Evolutionary conservation across 2,113 vertebrate genomes (phyloP), one percentile per base, ranked within the genome.

Genomic region (Cochlearius cochlearius): DNA sequence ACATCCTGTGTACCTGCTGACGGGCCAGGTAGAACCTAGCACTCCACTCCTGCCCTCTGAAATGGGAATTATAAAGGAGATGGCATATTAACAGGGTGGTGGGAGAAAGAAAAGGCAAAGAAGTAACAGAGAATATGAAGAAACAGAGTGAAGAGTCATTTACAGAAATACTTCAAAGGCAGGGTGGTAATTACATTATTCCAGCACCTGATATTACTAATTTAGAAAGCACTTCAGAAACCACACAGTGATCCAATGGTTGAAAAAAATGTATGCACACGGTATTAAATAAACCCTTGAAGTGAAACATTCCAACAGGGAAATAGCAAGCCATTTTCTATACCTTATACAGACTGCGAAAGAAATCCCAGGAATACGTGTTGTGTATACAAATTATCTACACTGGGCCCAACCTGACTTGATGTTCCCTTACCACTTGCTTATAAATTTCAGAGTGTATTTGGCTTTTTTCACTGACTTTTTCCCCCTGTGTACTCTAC

Each of bases 161-260:
- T 62, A 79, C 0, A 4, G 43, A 88, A 94, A 47, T 22, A 63
- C 81, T 90, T 94, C 88, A 93, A 94, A 93, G 88, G 29, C 72
- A 73, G 29, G 43, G 50, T 20, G 53, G 38, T 36, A 92, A 83
- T 73, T 80, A 83, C n/a, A 30, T 21, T 76, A 90, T 60, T 71
- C 81, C 66, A 58, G 39, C 88, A 90, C 47, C 77, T 95, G 87
- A 47, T 43, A 77, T 93, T 94, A 81, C 47, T 93, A 67, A 90
- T 86, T 90, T 32, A 93, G 78, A 92, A 92, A 94, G 78, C 79
- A 52, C 17, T 83, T 53, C 29, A 75, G 82, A 88, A 94, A 88
- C 60, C 62, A 59, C 4, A 5, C 52, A 52, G 43, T 55, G 86
- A 93, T 69, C 34, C 85, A 82, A 25, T 12, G 30, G 34, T 34